Evolutionary conservation across 2,113 vertebrate species (phyloP).

Genomic region (Orthonyx spaldingii): DNA sequence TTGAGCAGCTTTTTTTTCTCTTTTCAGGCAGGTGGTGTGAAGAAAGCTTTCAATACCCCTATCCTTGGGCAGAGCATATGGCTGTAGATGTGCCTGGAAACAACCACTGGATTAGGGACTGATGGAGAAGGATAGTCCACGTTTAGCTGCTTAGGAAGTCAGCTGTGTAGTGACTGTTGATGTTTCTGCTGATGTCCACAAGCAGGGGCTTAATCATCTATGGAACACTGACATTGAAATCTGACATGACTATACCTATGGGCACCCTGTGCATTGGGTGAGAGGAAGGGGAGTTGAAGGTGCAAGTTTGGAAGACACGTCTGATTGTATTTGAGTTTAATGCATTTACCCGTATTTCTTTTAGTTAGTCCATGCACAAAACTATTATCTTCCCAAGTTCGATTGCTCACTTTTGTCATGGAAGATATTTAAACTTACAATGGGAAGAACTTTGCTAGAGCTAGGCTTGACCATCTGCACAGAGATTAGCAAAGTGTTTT

Average conservation of each 20-base stretch:
- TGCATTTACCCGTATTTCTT: background rate
- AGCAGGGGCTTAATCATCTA: background rate
- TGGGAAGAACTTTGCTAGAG: background rate
- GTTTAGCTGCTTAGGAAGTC: background rate
- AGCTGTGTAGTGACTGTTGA: background rate
- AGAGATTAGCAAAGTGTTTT: background rate
- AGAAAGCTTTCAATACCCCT: background rate
- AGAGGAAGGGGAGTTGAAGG: background rate
- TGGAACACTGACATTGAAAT: background rate
- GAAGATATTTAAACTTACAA: background rate
- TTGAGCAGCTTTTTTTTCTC: background rate
- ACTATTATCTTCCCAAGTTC: background rate
- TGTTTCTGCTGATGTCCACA: background rate
- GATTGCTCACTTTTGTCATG: background rate
- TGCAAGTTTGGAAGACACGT: background rate
- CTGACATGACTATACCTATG: background rate
- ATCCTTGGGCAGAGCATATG: fast-evolving
- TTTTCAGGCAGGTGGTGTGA: background rate
- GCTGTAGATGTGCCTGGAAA: background rate
- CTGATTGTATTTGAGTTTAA: background rate
- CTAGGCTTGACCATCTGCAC: background rate
- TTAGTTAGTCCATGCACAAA: background rate
- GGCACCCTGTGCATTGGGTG: too few relatives aligned
- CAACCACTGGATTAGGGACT: background rate
- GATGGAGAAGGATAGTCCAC: background rate